phyloP scores from a whole-genome alignment of 2,113 vertebrate species.

The Stigmatopora nigra region DNA sequence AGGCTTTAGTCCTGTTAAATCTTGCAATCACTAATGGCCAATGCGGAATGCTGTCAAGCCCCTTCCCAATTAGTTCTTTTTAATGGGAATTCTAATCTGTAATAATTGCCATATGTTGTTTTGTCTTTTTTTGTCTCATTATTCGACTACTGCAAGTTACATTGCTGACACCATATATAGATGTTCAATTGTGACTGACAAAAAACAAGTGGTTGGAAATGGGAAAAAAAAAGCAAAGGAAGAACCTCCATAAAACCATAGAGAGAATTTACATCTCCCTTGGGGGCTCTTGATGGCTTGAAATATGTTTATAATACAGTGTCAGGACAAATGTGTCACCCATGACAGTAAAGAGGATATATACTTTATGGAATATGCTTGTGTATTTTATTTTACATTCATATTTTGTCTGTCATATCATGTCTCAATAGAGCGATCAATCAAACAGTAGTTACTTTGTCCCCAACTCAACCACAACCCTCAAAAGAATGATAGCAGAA shows the following conservation, averaged over 20 bases:
- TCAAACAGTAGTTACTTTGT: too few species aligned
- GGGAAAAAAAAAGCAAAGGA: conserved; percentile 22
- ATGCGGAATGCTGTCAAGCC: conserved; percentile 16
- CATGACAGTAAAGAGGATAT: conserved; percentile 10
- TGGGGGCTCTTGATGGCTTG: conserved; percentile 16
- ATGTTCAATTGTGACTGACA: not conserved
- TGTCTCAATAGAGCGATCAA: too few species aligned
- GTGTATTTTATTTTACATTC: too few species aligned
- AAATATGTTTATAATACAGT: conserved; percentile 11
- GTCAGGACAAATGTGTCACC: conserved; percentile 20
- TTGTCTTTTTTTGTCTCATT: conserved; percentile 10
- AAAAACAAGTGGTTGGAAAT: conserved; percentile 16
- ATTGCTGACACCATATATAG: not conserved
- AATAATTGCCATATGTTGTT: conserved; percentile 36
- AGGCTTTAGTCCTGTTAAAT: conserved; percentile 23
- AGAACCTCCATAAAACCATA: conserved; percentile 3
- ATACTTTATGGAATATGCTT: too few species aligned
- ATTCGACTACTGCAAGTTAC: too few species aligned
- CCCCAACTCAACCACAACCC: too few species aligned
- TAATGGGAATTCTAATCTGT: conserved; percentile 25
- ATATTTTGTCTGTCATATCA: too few species aligned
- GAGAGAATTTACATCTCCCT: conserved; percentile 26
- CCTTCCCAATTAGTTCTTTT: conserved; percentile 22
- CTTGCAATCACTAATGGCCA: conserved; percentile 23
- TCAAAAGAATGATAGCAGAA: too few species aligned